Conservation (phyloP, 2,888 invertebrate genomes). For the Tiliacea citrago region DNA sequence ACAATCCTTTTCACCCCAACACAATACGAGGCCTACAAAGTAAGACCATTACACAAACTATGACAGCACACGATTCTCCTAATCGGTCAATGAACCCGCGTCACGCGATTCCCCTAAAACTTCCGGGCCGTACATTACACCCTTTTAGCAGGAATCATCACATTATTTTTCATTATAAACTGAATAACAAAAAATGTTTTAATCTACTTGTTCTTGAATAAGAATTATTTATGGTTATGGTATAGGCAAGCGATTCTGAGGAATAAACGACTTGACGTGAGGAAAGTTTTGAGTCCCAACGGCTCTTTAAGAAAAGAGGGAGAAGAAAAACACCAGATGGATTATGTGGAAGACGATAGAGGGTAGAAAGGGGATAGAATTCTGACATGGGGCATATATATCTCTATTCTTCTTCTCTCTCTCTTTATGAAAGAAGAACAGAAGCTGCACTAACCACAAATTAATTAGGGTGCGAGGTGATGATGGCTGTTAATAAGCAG, state of each 20-base stretch:
- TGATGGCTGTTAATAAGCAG: too few species aligned
- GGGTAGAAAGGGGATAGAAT: not conserved
- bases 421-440: not conserved
- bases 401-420: not conserved
- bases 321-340: not conserved
- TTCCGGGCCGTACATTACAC: conserved; percentile 50
- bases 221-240: too few species aligned
- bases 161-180: conserved; percentile 35
- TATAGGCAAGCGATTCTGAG: not conserved
- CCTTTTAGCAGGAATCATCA: conserved; percentile 48
- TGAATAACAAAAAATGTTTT: not conserved
- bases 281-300: too few species aligned
- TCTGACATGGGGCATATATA: not conserved
- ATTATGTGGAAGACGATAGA: not conserved
- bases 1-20: conserved; percentile 2
- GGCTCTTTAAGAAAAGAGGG: not conserved
- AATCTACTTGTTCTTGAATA: not conserved
- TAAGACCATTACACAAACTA: conserved; percentile 53
- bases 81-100: conserved; percentile 55
- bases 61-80: conserved; percentile 53
- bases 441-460: too few species aligned
- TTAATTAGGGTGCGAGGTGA: not conserved
- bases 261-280: not conserved
- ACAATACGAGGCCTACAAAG: conserved; percentile 20
- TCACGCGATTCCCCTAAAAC: conserved; percentile 60